phyloP scores from a whole-genome alignment of 2,113 vertebrate species.

The Podarcis muralis region DNA sequence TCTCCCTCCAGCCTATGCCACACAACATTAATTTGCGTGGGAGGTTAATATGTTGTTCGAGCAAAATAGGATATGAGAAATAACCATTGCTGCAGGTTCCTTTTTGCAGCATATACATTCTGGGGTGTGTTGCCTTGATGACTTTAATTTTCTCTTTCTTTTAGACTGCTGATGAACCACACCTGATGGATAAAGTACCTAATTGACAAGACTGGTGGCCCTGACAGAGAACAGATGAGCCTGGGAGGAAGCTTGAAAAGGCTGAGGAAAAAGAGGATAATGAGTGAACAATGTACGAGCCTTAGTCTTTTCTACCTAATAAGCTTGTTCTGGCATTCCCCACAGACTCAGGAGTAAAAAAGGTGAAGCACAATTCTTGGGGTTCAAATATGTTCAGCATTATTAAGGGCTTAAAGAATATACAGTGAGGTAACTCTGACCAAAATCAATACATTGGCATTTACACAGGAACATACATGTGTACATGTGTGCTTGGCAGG shows the following conservation, averaged over 20 bases:
- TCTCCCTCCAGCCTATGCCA: background rate
- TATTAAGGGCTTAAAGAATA: background rate
- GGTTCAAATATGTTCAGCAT: background rate
- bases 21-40: slow-evolving; percentile 3
- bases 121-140: background rate
- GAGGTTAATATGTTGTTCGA: slow-evolving; percentile 5
- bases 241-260: background rate
- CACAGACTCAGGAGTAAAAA: background rate
- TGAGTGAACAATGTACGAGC: background rate
- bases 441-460: background rate
- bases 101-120: background rate
- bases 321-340: background rate
- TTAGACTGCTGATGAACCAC: background rate
- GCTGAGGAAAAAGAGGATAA: background rate
- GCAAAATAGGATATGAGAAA: background rate
- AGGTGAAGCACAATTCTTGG: background rate
- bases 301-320: background rate
- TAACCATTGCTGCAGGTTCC: background rate
- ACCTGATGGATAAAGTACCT: background rate
- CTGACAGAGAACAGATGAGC: background rate
- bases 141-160: background rate
- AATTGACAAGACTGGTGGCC: background rate
- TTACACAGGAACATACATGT: background rate
- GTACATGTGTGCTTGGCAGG: too few relatives aligned
- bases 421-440: background rate